Evolutionary conservation across 2,113 vertebrate genomes (phyloP).

Genomic region (Calonectris borealis): DNA sequence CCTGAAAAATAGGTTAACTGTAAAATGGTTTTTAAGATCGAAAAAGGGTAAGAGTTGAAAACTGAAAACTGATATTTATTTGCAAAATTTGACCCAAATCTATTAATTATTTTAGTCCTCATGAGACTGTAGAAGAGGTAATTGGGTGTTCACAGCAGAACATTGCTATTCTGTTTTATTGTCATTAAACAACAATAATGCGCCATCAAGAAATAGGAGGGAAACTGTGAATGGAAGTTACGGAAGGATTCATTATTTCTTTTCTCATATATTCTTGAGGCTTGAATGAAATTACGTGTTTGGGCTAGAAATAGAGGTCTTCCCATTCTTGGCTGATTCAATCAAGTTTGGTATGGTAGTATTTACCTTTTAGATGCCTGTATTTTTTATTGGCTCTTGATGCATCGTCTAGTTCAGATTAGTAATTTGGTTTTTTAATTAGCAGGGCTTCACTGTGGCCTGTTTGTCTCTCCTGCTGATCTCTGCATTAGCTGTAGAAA

Average conservation of each 20-base stretch:
- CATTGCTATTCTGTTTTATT: background rate
- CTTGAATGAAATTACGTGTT: fast-evolving
- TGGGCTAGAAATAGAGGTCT: background rate
- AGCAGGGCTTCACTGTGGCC: background rate
- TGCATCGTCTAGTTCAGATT: background rate
- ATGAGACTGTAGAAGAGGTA: background rate
- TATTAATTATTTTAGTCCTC: background rate
- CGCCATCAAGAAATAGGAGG: background rate
- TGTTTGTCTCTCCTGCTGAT: background rate
- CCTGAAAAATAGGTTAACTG: background rate
- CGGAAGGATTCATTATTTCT: background rate
- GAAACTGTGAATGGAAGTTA: background rate
- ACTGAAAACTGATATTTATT: background rate
- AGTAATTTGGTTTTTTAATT: background rate
- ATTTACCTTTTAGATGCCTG: background rate
- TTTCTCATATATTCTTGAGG: background rate
- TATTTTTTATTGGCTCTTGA: background rate
- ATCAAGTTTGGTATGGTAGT: background rate
- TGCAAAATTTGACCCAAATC: background rate
- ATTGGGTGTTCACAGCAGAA: background rate
- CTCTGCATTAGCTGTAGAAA: background rate
- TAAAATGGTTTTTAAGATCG: background rate
- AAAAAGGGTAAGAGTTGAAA: background rate
- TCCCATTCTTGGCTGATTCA: background rate
- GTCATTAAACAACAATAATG: background rate